Conservation (phyloP, 2,888 invertebrate genomes). For the Miltochrista miniata region DNA sequence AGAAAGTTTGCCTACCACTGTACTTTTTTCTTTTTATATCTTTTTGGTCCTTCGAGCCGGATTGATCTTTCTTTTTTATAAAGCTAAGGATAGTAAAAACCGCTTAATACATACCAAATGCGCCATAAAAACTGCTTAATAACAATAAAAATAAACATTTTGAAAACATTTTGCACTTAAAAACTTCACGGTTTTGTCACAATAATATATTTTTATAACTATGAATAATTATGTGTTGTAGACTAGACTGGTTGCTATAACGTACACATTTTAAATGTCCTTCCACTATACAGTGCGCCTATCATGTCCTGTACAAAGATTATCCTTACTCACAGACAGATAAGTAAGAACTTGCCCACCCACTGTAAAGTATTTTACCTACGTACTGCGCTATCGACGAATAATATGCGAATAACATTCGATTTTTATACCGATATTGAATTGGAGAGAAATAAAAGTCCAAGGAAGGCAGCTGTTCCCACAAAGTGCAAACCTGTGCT, state of each 20-base stretch:
- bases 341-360: not conserved
- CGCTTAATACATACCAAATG: not conserved
- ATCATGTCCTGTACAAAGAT: slow-evolving; percentile 28
- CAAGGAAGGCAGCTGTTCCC: no score
- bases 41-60: no score
- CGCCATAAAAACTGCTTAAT: slow-evolving; percentile 11
- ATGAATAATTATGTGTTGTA: slow-evolving; percentile 38
- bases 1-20: no score
- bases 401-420: no score
- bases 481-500: no score
- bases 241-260: slow-evolving; percentile 43
- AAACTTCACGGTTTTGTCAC: slow-evolving; percentile 15
- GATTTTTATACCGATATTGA: no score
- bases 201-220: slow-evolving; percentile 16
- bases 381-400: not conserved
- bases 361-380: slow-evolving; percentile 2
- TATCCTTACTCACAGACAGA: slow-evolving; percentile 23
- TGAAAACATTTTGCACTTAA: slow-evolving; percentile 52
- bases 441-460: no score
- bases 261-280: slow-evolving; percentile 40
- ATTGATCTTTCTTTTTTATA: no score
- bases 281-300: slow-evolving; percentile 16
- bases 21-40: no score
- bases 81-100: no score
- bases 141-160: slow-evolving; percentile 58